These are phyloP conservation scores for Lepas anatifera DNA, from an alignment of 2,888 invertebrate species.

Conservation along the genomic window DNA sequence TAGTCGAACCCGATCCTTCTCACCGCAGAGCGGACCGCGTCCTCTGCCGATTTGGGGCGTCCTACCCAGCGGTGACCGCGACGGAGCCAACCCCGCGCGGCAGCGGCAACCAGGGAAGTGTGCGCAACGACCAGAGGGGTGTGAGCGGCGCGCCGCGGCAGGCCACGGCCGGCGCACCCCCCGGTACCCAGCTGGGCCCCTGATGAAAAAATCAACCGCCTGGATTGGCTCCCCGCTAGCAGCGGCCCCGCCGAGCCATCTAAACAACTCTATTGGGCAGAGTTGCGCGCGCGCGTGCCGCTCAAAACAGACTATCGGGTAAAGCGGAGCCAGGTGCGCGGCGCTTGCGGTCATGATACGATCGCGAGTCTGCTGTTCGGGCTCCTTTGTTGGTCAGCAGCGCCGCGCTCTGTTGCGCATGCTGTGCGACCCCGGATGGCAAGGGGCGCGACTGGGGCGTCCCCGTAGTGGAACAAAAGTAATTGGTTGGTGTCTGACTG, in stretches of 20 bases:
- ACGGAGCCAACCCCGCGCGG: neutral
- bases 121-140: too few relatives aligned
- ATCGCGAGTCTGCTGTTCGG: neutral
- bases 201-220: constrained; percentile 6
- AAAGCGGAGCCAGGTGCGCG: neutral
- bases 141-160: neutral
- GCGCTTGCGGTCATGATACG: neutral
- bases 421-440: too few relatives aligned
- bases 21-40: too few relatives aligned
- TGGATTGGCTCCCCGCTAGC: neutral
- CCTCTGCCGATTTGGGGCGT: neutral
- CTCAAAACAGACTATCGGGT: neutral
- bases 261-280: constrained; percentile 1
- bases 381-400: neutral
- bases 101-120: too few relatives aligned
- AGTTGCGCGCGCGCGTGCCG: neutral
- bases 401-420: too few relatives aligned
- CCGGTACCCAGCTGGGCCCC: neutral
- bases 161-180: neutral
- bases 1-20: neutral
- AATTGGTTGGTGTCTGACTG: too few relatives aligned
- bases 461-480: too few relatives aligned
- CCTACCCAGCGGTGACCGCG: too few relatives aligned
- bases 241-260: neutral
- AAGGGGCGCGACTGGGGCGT: too few relatives aligned